phyloP scores from a whole-genome alignment of 2,888 invertebrate genomes.

The Pemphredon lugubris region DNA sequence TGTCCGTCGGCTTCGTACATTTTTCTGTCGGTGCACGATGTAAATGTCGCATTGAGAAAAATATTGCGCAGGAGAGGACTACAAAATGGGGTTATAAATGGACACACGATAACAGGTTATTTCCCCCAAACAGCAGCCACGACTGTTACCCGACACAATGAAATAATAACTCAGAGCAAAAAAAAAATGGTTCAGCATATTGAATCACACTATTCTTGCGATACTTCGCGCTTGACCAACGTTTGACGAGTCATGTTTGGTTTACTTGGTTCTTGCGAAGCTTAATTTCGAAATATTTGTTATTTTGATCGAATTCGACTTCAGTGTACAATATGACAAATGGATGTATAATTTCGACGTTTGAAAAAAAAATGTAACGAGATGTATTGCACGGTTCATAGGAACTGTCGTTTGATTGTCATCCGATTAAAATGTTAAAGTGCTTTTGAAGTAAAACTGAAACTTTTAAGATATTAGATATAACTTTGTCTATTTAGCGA shows the following conservation, averaged over 20 bases:
- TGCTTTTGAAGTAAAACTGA: too few species aligned
- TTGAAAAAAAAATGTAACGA: too few species aligned
- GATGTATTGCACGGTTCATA: too few species aligned
- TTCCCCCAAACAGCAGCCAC: slow-evolving; percentile 39
- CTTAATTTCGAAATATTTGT: too few species aligned
- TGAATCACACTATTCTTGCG: neutral
- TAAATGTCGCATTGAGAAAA: slow-evolving; percentile 14
- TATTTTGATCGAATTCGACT: neutral
- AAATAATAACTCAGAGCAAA: slow-evolving; percentile 35
- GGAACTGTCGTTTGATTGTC: too few species aligned
- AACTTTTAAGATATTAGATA: too few species aligned
- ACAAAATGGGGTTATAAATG: slow-evolving; percentile 44
- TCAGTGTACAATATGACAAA: too few species aligned
- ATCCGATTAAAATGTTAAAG: too few species aligned
- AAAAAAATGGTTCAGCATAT: slow-evolving; percentile 32
- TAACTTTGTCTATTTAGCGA: too few species aligned
- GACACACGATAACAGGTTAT: slow-evolving; percentile 50
- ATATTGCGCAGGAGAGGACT: slow-evolving; percentile 19
- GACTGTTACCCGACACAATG: slow-evolving; percentile 32
- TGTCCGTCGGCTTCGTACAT: slow-evolving; percentile 5
- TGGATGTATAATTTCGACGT: too few species aligned
- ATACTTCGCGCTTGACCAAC: neutral
- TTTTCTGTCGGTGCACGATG: slow-evolving; percentile 12
- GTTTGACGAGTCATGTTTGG: neutral
- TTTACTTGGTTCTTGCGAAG: neutral